phyloP scores from a whole-genome alignment of 2,888 invertebrate species.

The Drosophila fungiperda region DNA sequence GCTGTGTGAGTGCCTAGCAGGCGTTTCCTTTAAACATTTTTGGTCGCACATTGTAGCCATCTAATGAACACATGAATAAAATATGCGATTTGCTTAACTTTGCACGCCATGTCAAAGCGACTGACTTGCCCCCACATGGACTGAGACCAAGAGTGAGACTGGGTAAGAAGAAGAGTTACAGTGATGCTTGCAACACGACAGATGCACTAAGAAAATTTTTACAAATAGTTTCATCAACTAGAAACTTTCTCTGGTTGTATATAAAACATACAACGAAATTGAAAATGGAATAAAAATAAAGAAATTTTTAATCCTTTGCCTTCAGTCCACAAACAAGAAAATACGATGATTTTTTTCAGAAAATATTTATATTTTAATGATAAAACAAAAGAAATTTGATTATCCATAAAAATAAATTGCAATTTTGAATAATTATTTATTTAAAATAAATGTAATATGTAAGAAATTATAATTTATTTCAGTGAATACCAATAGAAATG shows the following conservation, averaged over 20 bases:
- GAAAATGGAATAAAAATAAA: neutral
- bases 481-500: constrained; percentile 33
- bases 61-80: constrained; percentile 81
- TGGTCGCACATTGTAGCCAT: constrained; percentile 81
- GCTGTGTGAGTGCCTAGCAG: constrained; percentile 28
- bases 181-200: neutral
- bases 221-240: too few species aligned
- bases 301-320: neutral
- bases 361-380: neutral
- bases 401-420: neutral
- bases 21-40: constrained; percentile 80
- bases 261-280: neutral
- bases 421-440: neutral
- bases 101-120: constrained; percentile 61
- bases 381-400: neutral
- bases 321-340: neutral
- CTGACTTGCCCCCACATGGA: neutral
- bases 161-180: constrained; percentile 4
- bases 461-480: neutral
- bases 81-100: constrained; percentile 81
- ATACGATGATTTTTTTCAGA: neutral
- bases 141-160: constrained; percentile 6
- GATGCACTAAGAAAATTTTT: neutral
- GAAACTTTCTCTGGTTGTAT: too few species aligned
- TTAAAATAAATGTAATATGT: too few species aligned